Base-by-base conservation (phyloP, 2,888 invertebrate species). In the Zygogramma bicolorata region DNA sequence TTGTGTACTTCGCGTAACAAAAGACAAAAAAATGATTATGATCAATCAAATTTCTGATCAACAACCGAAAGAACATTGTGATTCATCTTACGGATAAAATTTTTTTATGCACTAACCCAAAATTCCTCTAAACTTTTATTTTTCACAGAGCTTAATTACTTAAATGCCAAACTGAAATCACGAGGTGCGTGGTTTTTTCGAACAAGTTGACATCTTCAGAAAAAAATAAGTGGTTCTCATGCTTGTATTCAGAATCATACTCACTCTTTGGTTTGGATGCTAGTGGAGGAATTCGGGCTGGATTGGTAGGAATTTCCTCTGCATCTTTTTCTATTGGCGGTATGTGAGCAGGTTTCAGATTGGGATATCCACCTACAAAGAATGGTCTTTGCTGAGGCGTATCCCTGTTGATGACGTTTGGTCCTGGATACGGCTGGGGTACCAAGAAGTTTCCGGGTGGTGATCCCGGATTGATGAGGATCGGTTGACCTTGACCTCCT, bases 291-390 rank as follows among this genome's bases (percentile, higher is more conserved):
- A 84, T 78, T 61, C 76, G 84, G 3, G 82, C 79, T 2, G 84
- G 85, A 75, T 85, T 81, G 4, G 84, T 85, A 1, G 87, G 87
- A 58, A 86, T 83, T 73, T 86, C 86, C 74, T 86, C 86, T 10
- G 86, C 86, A 70, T 86, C 86, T 72, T 85, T 86, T 68, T 87
- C 86, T 31, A 86, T 84, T 60, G 86, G 85, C 4, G 85, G 86
- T 27, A 84, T 81, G 70, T 84, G 83, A 0, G 85, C 83, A 18
- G 84, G 84, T 76, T 82, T 84, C 8, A 84, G 84, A 71, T 82
- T 84, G 1, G 85, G 86, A 68, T 84, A 85, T n/a, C 84, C 84
- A 1, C 83, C 82, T 1, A 80, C 77, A 62, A 84, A 82, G 3
- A 83, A 76, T 5, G 84, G 82, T 29, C 79, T 78, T 53, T 79